Base-by-base conservation (phyloP, 2,797 vertebrate species). In the Acrossocheilus fasciatus region DNA sequence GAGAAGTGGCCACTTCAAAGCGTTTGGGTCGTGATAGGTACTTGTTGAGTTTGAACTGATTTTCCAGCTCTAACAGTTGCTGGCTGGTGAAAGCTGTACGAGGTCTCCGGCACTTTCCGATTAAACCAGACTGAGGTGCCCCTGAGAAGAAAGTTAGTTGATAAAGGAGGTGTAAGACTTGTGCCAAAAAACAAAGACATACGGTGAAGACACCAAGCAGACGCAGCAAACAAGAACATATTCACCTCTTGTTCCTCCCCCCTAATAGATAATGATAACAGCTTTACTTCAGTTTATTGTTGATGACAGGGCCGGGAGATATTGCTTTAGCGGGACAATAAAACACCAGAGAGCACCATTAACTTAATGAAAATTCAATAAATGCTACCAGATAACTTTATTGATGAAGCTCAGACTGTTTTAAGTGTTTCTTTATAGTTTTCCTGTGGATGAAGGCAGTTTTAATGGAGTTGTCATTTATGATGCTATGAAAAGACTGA, bases 21-120 rank as follows among this genome's bases (percentile, higher is more conserved):
- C 98, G 97, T 91, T 98, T 98, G 9, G 98, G 97, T 79, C 98
- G 92, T 43, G 98, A 98, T 85, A 98, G 93, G 84, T 98, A 98
- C 88, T 98, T 98, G 95, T 97, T 98, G 89, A 97, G 93, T 91
- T 98, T 98, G 93, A 98, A 98, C 92, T 98, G 98, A 92, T 98
- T 97, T 93, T 98, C 98, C 88, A 98, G 91, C 87, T 98, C 96
- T 89, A 98, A 93, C 41, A 98, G 96, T 92, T 98, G 97, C 88
- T 98, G 97, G 89, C 97, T 98, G 92, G 97, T 98, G 93, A 98
- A 98, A 10, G 97, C 97, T 4, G 97, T 98, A 62, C 97, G 96
- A 26, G 97, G 97, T 87, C 97, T 94, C 10, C 97, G 95, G 86
- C 97, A 98, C 91, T 98, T 98, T 57, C 97, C 97, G 94, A 97